Evolutionary conservation across 2,888 invertebrate genomes (phyloP).

Genomic region (Lasioglossum vierecki): DNA sequence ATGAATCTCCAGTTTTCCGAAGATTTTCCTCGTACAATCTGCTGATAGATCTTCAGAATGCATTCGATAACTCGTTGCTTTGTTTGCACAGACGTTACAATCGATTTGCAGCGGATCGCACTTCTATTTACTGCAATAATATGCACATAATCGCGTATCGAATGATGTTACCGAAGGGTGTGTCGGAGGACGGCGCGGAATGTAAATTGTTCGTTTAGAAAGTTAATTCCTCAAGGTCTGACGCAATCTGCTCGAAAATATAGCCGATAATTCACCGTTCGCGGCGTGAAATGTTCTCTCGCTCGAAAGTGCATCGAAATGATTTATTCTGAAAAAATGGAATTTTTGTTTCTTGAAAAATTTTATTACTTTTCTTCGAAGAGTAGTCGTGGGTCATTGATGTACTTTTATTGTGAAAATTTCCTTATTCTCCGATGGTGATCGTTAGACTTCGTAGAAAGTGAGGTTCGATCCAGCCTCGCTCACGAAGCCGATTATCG

Average conservation of each 20-base stretch:
- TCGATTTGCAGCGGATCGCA: not conserved
- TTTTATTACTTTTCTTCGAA: not conserved
- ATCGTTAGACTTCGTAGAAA: not conserved
- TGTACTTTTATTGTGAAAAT: not conserved
- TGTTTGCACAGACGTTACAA: not conserved
- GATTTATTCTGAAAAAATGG: not conserved
- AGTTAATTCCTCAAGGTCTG: constrained; percentile 45
- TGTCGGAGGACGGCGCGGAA: constrained; percentile 48
- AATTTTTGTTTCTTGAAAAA: not conserved
- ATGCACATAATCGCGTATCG: constrained; percentile 28
- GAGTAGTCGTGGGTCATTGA: not conserved
- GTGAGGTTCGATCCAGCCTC: not conserved
- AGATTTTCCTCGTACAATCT: not conserved
- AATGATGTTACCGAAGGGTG: constrained; percentile 40
- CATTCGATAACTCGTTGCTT: not conserved
- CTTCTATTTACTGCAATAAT: constrained; percentile 10
- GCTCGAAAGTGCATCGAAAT: not conserved
- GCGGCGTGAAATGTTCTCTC: not conserved
- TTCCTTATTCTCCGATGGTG: not conserved
- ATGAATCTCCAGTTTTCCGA: not conserved
- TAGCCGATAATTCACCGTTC: not conserved
- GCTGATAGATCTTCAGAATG: not conserved
- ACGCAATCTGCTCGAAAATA: constrained; percentile 28
- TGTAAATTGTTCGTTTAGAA: constrained; percentile 57
- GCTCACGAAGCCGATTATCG: constrained; percentile 18